Base-by-base conservation (phyloP, 2,113 vertebrate genomes). In the Meriones unguiculatus region DNA sequence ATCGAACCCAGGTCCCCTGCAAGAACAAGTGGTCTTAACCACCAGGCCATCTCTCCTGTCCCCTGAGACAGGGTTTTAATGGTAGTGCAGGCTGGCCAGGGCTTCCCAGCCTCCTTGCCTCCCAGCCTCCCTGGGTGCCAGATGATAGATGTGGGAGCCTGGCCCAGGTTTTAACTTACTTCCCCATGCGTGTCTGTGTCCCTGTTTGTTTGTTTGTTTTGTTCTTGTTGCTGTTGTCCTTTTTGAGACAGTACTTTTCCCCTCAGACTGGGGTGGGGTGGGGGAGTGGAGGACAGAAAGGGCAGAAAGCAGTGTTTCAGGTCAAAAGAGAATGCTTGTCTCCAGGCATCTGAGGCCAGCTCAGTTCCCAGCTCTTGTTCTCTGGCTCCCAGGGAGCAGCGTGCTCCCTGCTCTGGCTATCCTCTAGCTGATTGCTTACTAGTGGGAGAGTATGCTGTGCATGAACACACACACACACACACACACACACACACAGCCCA, bases 391-490 rank as follows among this genome's bases (percentile, higher is more conserved):
- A 88, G 69, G 41, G 78, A 90, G 92, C 85, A 85, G 81, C 3
- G 20, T 24, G 75, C 92, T 78, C 93, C 89, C 89, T n/a, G 69
- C 92, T 78, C 94, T 89, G 91, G 62, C 72, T 25, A 59, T 52
- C 25, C 78, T 75, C 18, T 78, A 88, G 70, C 72, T 30, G 77
- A 81, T 78, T 73, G 75, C 86, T 96, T 89, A 41, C 62, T 52
- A 22, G 46, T 18, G 54, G 81, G 62, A 70, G 77, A 17, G 52
- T 41, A 67, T n/a, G 46, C 69, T 41, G 18, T 25, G 38, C 18
- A 57, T 57, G 50, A 64, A 52, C 6, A 11, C 89, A 18, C 57
- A 20, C 46, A 41, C 75, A 59, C 69, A 35, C 69, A 38, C 73
- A 25, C 59, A n/a, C 59, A 32, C 87, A 38, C 59, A 14, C 41